Evolutionary conservation across 1,140 invertebrate species (phyloP).

Genomic region (Aradophagus sp.): DNA sequence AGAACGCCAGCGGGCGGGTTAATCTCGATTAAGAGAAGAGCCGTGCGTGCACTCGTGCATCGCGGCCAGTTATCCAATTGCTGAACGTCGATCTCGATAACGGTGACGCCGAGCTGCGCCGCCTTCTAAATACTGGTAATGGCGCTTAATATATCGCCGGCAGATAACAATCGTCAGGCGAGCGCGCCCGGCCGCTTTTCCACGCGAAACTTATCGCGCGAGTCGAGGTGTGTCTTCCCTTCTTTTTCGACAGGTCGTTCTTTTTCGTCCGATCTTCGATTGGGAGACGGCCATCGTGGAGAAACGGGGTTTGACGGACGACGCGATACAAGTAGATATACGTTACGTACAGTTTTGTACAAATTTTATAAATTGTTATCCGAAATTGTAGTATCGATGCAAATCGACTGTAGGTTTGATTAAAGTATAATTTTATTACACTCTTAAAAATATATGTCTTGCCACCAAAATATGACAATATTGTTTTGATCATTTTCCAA

Average conservation of each 20-base stretch:
- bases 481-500: no score
- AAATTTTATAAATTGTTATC: no score
- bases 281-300: not conserved
- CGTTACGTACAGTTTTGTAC: no score
- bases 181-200: conserved; percentile 63
- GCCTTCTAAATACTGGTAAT: conserved; percentile 69
- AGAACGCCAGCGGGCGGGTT: conserved; percentile 33
- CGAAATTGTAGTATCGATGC: no score
- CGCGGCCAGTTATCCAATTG: conserved; percentile 55
- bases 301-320: no score
- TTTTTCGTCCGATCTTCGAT: no score
- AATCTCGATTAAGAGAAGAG: conserved; percentile 55
- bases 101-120: conserved; percentile 58
- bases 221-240: conserved; percentile 15
- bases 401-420: no score
- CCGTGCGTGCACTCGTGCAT: conserved; percentile 59
- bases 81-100: conserved; percentile 65
- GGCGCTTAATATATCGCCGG: conserved; percentile 67
- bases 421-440: no score
- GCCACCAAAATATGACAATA: no score
- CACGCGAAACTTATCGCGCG: conserved; percentile 51
- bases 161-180: conserved; percentile 66
- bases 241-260: no score
- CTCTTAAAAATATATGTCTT: no score
- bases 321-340: no score